Base-by-base conservation (phyloP, 2,888 invertebrate genomes). In the Cantharis rustica region DNA sequence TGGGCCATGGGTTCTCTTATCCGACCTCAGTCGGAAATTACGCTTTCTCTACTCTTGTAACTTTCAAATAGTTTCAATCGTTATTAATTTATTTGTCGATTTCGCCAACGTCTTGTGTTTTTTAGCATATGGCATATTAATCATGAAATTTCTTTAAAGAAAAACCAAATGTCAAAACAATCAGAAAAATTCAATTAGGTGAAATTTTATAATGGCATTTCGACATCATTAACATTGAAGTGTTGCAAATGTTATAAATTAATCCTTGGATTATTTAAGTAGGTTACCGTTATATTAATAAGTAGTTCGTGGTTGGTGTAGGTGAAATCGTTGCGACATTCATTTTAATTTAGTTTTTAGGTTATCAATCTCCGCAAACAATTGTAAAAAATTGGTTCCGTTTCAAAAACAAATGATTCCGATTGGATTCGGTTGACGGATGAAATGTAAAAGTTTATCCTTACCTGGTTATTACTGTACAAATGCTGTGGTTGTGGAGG, bases 401-500 rank as follows among this genome's bases (percentile, higher is more conserved):
- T 31, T 31, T 16, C 68, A 27, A 31, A 27, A 16, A 27, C 26
- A 31, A 16, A 27, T 2, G 16, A 11, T 15, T 10, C 13, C 16
- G 16, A 31, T 69, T 16, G 13, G 16, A 16, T 69, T 23, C 64
- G 9, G 47, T 47, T 47, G 47, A n/a, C 5, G 7, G n/a, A 7
- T 47, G 3, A 69, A 31, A 66, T 74, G 63, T 63, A 72, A 75
- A 70, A 16, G 31, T 72, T 64, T 68, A 73, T 85, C 90, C 92
- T 90, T 89, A 95, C 95, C 94, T 95, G 94, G 91, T 94, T 94
- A 88, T 90, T 90, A 75, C 75, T 73, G 90, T 92, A 94, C 93
- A 93, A 94, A 89, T 93, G 94, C 87, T 93, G 92, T 88, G 93
- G 92, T 88, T 94, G 93, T 85, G 95, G 95, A 86, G 95, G 95